These are phyloP conservation scores for Watsonalla binaria DNA, from an alignment of 2,888 invertebrate genomes.

Conservation along the genomic window DNA sequence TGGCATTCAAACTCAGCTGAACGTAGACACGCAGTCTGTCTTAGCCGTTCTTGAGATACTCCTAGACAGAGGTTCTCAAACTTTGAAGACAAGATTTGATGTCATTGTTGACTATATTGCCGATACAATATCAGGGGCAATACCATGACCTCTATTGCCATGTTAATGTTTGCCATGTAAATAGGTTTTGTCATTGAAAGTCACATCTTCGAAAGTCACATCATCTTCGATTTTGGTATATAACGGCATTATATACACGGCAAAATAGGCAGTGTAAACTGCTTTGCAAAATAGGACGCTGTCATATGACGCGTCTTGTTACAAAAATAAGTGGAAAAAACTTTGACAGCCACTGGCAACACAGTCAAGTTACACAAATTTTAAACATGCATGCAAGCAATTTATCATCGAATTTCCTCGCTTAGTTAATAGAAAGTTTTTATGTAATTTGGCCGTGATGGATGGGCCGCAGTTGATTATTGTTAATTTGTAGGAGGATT, in stretches of 20 bases:
- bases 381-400: constrained; percentile 34
- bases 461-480: constrained; percentile 44
- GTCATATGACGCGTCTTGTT: too few relatives aligned
- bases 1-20: constrained; percentile 41
- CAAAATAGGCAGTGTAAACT: too few relatives aligned
- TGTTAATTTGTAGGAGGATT: constrained; percentile 60
- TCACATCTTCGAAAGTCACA: too few relatives aligned
- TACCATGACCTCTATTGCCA: too few relatives aligned
- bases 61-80: constrained; percentile 18
- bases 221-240: too few relatives aligned
- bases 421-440: constrained; percentile 17
- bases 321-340: not conserved
- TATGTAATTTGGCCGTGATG: constrained; percentile 41
- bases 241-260: too few relatives aligned
- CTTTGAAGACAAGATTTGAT: too few relatives aligned
- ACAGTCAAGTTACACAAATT: constrained; percentile 20
- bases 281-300: too few relatives aligned
- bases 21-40: constrained; percentile 54
- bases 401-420: constrained; percentile 43
- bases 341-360: constrained; percentile 1
- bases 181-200: too few relatives aligned
- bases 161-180: too few relatives aligned
- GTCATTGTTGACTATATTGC: too few relatives aligned
- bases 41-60: constrained; percentile 34
- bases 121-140: too few relatives aligned